Base-by-base conservation (phyloP, 92 coral and sea anemone genomes). In the Parazoanthus swiftii region DNA sequence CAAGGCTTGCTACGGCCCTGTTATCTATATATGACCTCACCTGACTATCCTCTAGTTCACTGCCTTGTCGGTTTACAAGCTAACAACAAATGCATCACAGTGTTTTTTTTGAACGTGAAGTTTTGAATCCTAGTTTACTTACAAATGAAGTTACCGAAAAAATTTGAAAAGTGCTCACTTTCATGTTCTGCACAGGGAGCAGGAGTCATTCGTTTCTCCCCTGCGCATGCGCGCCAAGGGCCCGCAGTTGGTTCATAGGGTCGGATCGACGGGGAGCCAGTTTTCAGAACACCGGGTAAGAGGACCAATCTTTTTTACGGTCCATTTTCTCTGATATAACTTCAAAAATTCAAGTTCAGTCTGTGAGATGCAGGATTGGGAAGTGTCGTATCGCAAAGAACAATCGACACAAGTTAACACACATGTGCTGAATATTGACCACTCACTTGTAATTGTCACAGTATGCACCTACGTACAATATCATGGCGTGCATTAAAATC, bases 221-320 rank as follows among this genome's bases (percentile, higher is more conserved):
- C 66, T 84, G 46, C 87, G 87, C 25, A 38, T 58, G 25, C 67
- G 87, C 23, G 87, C 87, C 18, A 84, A 84, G 36, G 87, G 87
- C 6, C 87, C 87, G 8, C 87, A 84, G 77, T 44, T 68, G 67
- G 66, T 75, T 29, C 44, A 84, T 59, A 74, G 87, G 68, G 77
- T 35, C 13, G 87, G 87, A 38, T 84, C 87, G 14, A 71, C 67
- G 77, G 87, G 87, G 26, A 84, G 87, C 43, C 79, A 84, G 68
- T 71, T 43, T 37, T 81, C 85, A 2, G 46, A 18, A 18, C 51
- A 38, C 33, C 74, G 76, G 76, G 76, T 82, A 66, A 68, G 86
- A 63, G 20, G 15, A 18, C 66, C 66, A 1, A 14, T 58, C 21
- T 21, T 14, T 46, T 46, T 46, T 46, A 63, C 26, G 70, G 21